phyloP scores from a whole-genome alignment of 2,113 vertebrate species.

The Salvator merianae region DNA sequence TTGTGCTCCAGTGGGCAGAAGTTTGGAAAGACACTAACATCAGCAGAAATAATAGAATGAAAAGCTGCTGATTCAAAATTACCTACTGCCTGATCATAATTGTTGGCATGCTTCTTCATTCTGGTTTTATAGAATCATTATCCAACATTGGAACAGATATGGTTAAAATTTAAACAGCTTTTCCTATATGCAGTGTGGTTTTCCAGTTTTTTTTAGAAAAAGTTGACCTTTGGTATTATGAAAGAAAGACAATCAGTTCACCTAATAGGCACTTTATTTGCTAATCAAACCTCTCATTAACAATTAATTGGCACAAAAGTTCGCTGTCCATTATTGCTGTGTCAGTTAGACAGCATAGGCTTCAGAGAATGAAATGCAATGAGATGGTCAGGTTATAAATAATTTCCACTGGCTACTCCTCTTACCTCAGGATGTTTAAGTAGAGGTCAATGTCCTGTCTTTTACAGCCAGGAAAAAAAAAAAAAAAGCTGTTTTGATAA shows the following conservation, averaged over 20 bases:
- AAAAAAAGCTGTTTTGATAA: slow-evolving; percentile 58
- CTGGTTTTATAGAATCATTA: slow-evolving; percentile 46
- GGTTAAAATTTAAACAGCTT: slow-evolving; percentile 50
- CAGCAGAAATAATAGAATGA: neutral
- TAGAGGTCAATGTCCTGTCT: slow-evolving; percentile 77
- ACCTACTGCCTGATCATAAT: slow-evolving; percentile 7
- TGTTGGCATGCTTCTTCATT: slow-evolving; percentile 4
- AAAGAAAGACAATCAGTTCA: slow-evolving; percentile 80
- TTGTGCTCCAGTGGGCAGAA: too few species aligned
- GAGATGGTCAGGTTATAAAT: slow-evolving; percentile 83
- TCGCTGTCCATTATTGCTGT: slow-evolving; percentile 81
- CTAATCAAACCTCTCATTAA: slow-evolving; percentile 89
- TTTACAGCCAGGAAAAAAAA: slow-evolving; percentile 40
- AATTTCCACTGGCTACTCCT: slow-evolving; percentile 82
- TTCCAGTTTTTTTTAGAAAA: slow-evolving; percentile 50
- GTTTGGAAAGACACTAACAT: too few species aligned
- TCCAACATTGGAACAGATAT: slow-evolving; percentile 50
- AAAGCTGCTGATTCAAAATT: neutral
- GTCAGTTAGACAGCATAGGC: slow-evolving; percentile 76
- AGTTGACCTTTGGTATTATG: slow-evolving; percentile 69
- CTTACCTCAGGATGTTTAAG: slow-evolving; percentile 76
- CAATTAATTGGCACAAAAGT: slow-evolving; percentile 90
- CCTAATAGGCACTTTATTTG: slow-evolving; percentile 80
- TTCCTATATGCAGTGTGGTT: slow-evolving; percentile 7
- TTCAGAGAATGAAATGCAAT: slow-evolving; percentile 77